Conservation (phyloP, 1,140 invertebrate genomes). For the Melitaea cinxia region DNA sequence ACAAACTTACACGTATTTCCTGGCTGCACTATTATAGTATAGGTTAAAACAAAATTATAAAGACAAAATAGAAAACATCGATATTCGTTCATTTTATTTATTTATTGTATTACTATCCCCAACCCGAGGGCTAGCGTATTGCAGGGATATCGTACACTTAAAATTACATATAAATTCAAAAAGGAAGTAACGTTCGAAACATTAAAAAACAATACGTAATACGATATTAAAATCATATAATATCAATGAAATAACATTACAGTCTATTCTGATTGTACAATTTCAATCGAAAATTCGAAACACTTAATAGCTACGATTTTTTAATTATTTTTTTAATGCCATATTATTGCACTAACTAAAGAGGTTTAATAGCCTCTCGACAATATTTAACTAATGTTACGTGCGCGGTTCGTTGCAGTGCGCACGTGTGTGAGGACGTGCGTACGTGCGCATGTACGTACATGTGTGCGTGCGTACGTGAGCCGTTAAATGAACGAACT, state of each 20-base stretch:
- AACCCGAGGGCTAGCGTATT: slow-evolving; percentile 59
- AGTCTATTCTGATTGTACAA: slow-evolving; percentile 79
- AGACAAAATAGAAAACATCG: slow-evolving; percentile 45
- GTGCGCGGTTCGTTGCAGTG: slow-evolving; percentile 47
- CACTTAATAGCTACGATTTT: slow-evolving; percentile 59
- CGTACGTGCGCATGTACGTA: no score
- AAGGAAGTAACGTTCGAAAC: slow-evolving; percentile 73
- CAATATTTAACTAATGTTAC: slow-evolving; percentile 62
- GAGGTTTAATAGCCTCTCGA: slow-evolving; percentile 41
- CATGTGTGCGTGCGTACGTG: no score
- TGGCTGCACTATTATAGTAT: slow-evolving; percentile 48
- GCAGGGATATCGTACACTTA: slow-evolving; percentile 68
- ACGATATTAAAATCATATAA: slow-evolving; percentile 48
- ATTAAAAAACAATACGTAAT: slow-evolving; percentile 61
- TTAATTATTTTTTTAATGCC: slow-evolving; percentile 49
- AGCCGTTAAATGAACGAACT: no score
- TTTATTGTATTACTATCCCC: slow-evolving; percentile 77
- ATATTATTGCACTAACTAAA: slow-evolving; percentile 58
- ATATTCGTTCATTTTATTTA: slow-evolving; percentile 59
- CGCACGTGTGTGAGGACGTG: no score
- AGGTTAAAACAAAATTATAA: slow-evolving; percentile 35
- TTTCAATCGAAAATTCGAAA: slow-evolving; percentile 73
- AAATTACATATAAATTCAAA: slow-evolving; percentile 75
- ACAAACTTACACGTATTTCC: slow-evolving; percentile 58
- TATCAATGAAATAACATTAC: slow-evolving; percentile 64